Evolutionary conservation across 2,888 invertebrate genomes (phyloP), one percentile per base, ranked within the genome.

Genomic region (Diabrotica balteata): DNA sequence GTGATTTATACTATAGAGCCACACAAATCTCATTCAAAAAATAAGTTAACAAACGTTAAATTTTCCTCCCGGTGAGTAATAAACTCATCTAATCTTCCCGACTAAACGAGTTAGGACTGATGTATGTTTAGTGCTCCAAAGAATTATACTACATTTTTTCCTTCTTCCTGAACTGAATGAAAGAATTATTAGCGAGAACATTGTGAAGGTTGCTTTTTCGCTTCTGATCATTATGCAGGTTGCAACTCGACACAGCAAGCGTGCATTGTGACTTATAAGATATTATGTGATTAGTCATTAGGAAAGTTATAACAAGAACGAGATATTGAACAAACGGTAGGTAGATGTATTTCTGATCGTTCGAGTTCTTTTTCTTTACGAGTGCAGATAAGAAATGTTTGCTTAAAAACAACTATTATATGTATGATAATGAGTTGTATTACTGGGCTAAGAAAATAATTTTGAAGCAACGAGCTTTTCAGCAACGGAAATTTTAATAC

Each of bases 211-310:
- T 62, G 45, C 17, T 57, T 57, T 57, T 57, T 57, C 55, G 55
- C 11, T 57, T 10, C 55, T 57, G 43, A 57, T 57, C 55, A 11
- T 45, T 22, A 60, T 60, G 60, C 60, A 60, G 52, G 60, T 52
- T 60, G 52, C 51, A 22, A 32, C 52, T 17, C 45, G 54, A n/a
- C 54, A 43, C 54, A 54, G 10, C 42, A 43, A 54, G 54, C 43
- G 54, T 60, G 47, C 60, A 60, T 60, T 60, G 60, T 60, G 44
- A 47, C 51, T 43, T 17, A 52, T 8, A 51, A 51, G 43, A 44
- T 60, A 60, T 60, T 43, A 60, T 60, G 52, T 52, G 51, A 60
- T 60, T 60, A 60, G 60, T 60, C 60, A 60, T 57, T 57, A 57
- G 45, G 45, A 57, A 57, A 57, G n/a, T 57, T 51, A 60, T 52